phyloP scores from a whole-genome alignment of 2,888 invertebrate species.

The Euphydryas editha region DNA sequence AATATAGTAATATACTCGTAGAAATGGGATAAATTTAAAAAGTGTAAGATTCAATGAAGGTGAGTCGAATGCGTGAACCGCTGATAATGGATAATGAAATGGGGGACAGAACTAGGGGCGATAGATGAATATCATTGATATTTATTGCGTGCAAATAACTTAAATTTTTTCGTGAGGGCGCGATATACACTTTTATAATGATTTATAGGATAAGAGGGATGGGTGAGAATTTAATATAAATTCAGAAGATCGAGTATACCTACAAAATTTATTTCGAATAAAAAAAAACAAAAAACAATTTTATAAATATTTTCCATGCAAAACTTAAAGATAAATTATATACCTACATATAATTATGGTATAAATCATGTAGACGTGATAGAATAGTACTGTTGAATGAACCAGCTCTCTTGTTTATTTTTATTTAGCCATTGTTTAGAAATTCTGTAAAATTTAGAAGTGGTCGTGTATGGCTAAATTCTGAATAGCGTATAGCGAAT shows the following conservation, averaged over 20 bases:
- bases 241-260: neutral
- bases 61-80: neutral
- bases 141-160: conserved; percentile 47
- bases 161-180: conserved; percentile 28
- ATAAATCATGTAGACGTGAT: too few relatives aligned
- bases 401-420: too few relatives aligned
- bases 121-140: conserved; percentile 45
- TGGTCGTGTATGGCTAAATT: too few relatives aligned
- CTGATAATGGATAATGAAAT: conserved; percentile 30
- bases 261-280: neutral
- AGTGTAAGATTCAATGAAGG: neutral
- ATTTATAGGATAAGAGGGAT: conserved; percentile 16
- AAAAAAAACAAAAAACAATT: too few relatives aligned
- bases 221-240: conserved; percentile 19
- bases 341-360: too few relatives aligned
- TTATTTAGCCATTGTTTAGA: too few relatives aligned
- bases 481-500: too few relatives aligned
- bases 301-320: too few relatives aligned
- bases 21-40: neutral
- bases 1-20: neutral
- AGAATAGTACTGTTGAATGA: too few relatives aligned
- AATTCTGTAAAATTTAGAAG: too few relatives aligned
- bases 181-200: conserved; percentile 25
- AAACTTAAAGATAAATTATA: too few relatives aligned
- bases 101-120: conserved; percentile 36